Percentiles rank a stretch among this genome's conserved stretches.
These are phyloP conservation scores for Doris montereyensis DNA, from an alignment of 2,888 invertebrate species.

Conservation along the genomic window DNA sequence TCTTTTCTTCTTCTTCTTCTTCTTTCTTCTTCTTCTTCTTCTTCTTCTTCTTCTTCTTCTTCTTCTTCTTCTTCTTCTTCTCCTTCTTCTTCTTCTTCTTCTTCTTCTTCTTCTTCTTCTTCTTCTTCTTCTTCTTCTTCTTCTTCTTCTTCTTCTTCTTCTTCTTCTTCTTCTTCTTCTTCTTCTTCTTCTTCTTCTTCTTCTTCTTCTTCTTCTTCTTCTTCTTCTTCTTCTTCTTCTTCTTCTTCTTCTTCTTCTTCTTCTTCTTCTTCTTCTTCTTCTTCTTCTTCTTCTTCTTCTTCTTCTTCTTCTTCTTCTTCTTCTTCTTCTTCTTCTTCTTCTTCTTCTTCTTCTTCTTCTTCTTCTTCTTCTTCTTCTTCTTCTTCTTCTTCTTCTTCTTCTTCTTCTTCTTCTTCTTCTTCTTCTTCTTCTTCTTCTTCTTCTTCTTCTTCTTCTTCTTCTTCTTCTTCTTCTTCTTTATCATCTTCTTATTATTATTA, in stretches of 20 bases:
- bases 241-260: slow-evolving; percentile 26
- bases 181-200: slow-evolving; percentile 4
- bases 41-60: not conserved
- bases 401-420: not conserved
- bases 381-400: not conserved
- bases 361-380: not conserved
- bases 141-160: not conserved
- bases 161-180: slow-evolving; percentile 35
- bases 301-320: not conserved
- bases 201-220: not conserved
- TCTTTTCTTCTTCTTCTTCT: not conserved
- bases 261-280: not conserved
- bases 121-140: not conserved
- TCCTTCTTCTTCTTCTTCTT: slow-evolving; percentile 1
- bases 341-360: not conserved
- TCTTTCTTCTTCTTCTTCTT: not conserved
- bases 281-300: not conserved
- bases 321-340: not conserved
- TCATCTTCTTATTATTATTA: not conserved
- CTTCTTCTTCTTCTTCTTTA: not conserved
- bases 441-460: not conserved
- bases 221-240: not conserved
- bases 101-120: not conserved
- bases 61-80: slow-evolving; percentile 1
- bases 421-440: not conserved